A percentile compares a stretch with the other conserved stretches of the same genome.
phyloP scores from a whole-genome alignment of 1,140 invertebrate genomes.

The Drosophila serrata region DNA sequence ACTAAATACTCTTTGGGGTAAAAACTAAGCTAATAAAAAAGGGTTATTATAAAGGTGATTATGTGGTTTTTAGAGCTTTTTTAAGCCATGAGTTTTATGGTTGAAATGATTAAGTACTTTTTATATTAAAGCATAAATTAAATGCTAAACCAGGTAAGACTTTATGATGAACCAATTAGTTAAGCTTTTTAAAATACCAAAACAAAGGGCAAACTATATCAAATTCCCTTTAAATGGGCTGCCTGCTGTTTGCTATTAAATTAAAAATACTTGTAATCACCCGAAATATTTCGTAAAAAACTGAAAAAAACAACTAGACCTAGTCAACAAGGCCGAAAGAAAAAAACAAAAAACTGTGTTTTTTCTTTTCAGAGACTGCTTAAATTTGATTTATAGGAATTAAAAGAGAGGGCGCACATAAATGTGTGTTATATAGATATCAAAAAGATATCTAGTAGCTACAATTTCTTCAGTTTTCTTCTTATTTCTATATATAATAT shows the following conservation, averaged over 20 bases:
- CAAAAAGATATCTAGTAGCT: not conserved
- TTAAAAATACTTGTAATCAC: conserved; percentile 36
- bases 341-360: conserved; percentile 38
- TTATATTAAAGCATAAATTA: not conserved
- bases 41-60: too few species aligned
- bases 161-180: conserved; percentile 3
- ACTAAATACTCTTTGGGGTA: conserved; percentile 2
- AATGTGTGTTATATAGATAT: conserved; percentile 1
- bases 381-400: conserved; percentile 69
- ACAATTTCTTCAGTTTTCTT: not conserved
- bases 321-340: conserved; percentile 34
- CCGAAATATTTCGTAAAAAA: conserved; percentile 35
- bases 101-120: not conserved
- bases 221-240: conserved; percentile 24
- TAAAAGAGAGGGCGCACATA: conserved; percentile 21
- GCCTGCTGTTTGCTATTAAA: conserved; percentile 24
- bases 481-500: not conserved
- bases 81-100: not conserved
- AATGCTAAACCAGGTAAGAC: not conserved
- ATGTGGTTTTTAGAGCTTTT: not conserved
- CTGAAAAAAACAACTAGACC: conserved; percentile 9
- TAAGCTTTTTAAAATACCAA: not conserved
- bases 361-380: conserved; percentile 33
- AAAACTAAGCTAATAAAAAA: not conserved
- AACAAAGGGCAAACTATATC: conserved; percentile 23